A percentile compares a stretch with the other conserved stretches of the same genome.
These are phyloP conservation scores for Trissoscelio sp. DNA, from an alignment of 2,888 invertebrate species.

Conservation along the genomic window DNA sequence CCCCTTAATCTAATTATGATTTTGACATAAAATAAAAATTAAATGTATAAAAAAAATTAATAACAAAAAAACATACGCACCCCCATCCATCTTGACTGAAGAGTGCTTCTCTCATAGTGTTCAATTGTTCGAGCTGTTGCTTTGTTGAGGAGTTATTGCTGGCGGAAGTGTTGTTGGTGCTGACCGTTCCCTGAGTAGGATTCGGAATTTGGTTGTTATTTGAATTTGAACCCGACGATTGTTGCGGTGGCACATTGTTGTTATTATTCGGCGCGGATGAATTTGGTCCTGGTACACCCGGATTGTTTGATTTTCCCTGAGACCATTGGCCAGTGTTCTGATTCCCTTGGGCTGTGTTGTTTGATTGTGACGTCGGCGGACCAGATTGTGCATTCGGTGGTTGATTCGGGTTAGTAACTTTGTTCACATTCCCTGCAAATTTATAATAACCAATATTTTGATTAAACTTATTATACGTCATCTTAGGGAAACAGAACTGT, in stretches of 20 bases:
- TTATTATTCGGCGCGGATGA: conserved; percentile 78
- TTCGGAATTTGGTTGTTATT: conserved; percentile 78
- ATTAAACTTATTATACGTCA: background rate
- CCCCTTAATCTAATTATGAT: no score
- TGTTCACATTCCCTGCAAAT: conserved; percentile 79
- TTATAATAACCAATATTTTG: background rate
- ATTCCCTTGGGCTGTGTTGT: conserved; percentile 80
- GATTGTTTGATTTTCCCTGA: conserved; percentile 80
- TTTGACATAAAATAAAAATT: background rate
- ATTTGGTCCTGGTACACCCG: conserved; percentile 77
- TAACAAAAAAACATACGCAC: conserved; percentile 89
- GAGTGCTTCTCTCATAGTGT: conserved; percentile 95
- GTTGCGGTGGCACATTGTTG: conserved; percentile 76
- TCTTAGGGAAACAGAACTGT: no score
- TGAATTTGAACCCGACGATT: conserved; percentile 76
- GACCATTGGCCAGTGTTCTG: conserved; percentile 80
- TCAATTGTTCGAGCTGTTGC: conserved; percentile 93
- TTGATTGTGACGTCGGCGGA: conserved; percentile 84
- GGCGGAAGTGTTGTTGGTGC: conserved; percentile 82
- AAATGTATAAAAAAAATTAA: conserved; percentile 6
- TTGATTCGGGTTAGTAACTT: conserved; percentile 84
- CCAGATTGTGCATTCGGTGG: conserved; percentile 84
- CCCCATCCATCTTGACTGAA: conserved; percentile 98
- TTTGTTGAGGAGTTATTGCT: conserved; percentile 88
- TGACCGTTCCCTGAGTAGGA: conserved; percentile 74